Evolutionary conservation across 1,140 invertebrate genomes (phyloP), one percentile per base, ranked within the genome.

Genomic region (Stegodyphus mimosarum): DNA sequence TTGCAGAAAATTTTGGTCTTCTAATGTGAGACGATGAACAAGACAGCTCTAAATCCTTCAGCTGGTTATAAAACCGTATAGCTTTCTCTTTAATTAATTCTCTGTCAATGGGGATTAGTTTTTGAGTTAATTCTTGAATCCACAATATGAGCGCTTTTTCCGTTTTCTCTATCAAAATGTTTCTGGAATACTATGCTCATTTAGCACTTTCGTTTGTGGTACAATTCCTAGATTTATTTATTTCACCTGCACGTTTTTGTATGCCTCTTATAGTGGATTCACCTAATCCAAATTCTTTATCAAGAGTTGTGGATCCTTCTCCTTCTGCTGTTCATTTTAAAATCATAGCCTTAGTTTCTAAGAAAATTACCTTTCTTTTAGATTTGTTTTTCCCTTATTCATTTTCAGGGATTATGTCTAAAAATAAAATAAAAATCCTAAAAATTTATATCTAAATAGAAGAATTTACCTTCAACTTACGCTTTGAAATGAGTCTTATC

Each of bases 51-150:
- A 33, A 70, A 52, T 70, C 49, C 50, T 70, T 79, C 66, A 79
- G n/a, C 74, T 76, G 77, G 18, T 69, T 53, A 11, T 50, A 70
- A 79, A 52, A 69, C 9, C 15, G 64, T 70, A 51, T 52, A 55
- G 77, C 77, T 69, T 79, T 70, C 50, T 69, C 50, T 70, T 79
- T 79, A 53, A 79, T 53, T 51, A 79, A 70, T 53, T 79, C 64
- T 69, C 77, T 18, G 50, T 70, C 66, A 70, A 70, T 70, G 50
- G 50, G 77, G 51, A 79, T 70, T 79, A 49, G 7, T 70, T 70
- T 79, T 79, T 79, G 77, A 79, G 77, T 79, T 70, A 79, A 70
- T 79, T 79, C 77, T 79, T 79, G 64, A 79, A 79, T 79, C 77
- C 77, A 79, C 13, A 69, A 50, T 79, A 52, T 17, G 50, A 76